Evolutionary conservation across 2,797 vertebrate species (phyloP).

Genomic region (Saguinus oedipus): DNA sequence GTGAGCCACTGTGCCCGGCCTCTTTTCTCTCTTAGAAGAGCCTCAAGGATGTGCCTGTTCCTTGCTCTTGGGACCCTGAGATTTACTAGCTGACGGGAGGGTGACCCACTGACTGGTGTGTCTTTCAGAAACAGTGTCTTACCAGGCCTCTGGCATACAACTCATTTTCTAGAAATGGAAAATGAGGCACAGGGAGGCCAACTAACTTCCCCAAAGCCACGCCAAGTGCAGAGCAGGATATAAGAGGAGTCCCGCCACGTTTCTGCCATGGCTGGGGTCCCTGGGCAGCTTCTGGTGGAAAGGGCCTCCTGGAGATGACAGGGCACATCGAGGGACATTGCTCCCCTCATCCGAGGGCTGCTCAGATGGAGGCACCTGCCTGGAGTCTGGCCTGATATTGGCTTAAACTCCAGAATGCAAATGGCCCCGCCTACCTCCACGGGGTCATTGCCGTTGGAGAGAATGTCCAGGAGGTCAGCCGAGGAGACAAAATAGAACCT

Average conservation of each 20-base stretch:
- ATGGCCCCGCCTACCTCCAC: slow-evolving; percentile 78
- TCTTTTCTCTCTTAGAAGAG: background rate
- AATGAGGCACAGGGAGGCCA: fast-evolving
- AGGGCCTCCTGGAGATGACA: fast-evolving
- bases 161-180: background rate
- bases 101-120: fast-evolving
- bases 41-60: fast-evolving
- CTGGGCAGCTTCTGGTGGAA: fast-evolving
- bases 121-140: background rate
- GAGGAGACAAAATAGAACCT: slow-evolving; percentile 87
- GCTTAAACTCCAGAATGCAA: fast-evolving
- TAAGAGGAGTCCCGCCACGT: fast-evolving
- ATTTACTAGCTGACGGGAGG: too few relatives aligned
- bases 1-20: too few relatives aligned
- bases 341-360: background rate
- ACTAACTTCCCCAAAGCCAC: background rate
- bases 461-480: slow-evolving; percentile 85
- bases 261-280: fast-evolving
- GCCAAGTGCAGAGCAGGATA: background rate
- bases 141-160: fast-evolving
- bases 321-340: fast-evolving
- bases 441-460: slow-evolving; percentile 85
- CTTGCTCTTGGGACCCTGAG: background rate
- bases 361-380: fast-evolving
- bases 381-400: too few relatives aligned